These are phyloP conservation scores for Hyperoplus lanceolatus DNA, from an alignment of 2,797 vertebrate genomes.

Conservation along the genomic window DNA sequence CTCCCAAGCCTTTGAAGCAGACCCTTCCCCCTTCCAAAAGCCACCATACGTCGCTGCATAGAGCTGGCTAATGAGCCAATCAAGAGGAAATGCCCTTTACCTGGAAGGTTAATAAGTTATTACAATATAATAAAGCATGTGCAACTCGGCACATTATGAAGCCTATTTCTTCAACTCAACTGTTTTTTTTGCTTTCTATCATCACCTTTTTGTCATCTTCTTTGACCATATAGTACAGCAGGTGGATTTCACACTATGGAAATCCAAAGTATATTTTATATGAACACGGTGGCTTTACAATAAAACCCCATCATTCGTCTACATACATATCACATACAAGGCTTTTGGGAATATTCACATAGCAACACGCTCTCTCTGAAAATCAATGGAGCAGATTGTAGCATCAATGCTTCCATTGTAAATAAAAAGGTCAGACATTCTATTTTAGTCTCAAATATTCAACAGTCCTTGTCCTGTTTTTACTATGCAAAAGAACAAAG, in stretches of 20 bases:
- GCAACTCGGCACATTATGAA: conserved; percentile 50
- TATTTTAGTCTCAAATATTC: not conserved
- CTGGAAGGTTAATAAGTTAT: conserved; percentile 83
- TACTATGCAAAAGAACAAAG: not conserved
- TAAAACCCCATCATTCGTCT: not conserved
- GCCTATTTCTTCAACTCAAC: conserved; percentile 32
- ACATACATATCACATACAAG: not conserved
- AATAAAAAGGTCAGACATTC: conserved; percentile 46
- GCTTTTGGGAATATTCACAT: not conserved
- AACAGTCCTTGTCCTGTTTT: not conserved
- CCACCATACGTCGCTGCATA: conserved; percentile 42
- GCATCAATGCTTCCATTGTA: conserved; percentile 14
- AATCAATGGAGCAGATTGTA: conserved; percentile 42
- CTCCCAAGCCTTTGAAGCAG: conserved; percentile 38
- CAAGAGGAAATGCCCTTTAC: conserved; percentile 73
- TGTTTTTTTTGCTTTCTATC: conserved; percentile 29
- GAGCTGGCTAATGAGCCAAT: conserved; percentile 81
- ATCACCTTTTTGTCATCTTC: not conserved
- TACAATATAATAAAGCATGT: conserved; percentile 76
- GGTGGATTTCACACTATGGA: not conserved
- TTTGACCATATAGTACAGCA: conserved; percentile 6
- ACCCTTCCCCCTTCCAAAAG: conserved; percentile 56
- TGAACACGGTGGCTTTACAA: not conserved
- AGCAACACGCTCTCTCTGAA: not conserved
- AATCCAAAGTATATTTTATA: not conserved